Base-by-base conservation (phyloP, 2,113 vertebrate genomes). In the Nettapus auritus region DNA sequence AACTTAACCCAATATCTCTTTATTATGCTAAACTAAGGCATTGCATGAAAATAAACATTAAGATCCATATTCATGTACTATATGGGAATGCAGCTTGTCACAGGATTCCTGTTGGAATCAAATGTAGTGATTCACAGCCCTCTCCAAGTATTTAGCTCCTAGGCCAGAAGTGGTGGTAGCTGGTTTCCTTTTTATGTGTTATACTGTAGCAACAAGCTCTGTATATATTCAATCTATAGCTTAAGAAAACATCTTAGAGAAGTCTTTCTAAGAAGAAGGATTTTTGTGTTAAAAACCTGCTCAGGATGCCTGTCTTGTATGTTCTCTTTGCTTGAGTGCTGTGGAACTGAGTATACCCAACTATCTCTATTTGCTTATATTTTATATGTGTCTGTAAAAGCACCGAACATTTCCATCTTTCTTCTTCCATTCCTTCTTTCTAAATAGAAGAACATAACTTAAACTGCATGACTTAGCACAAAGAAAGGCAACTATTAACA, bases 401-500 rank as follows among this genome's bases (percentile, higher is more conserved):
- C 34, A 78, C 25, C 55, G 40, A 87, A 77, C 20, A 34, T 38
- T 68, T 94, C 60, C 68, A 83, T 7, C 48, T 88, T 94, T 78
- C 87, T 1, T 48, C 46, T 48, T 48, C 46, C 20, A 21, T 21
- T 48, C 46, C 46, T 48, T 48, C 22, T 82, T 94, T 78, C 87
- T 1, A 56, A 68, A 63, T 25, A 40, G 34, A 68, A 71, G 22
- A 33, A 46, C 29, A 57, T 29, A 75, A 88, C 42, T 16, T 78
- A 86, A 93, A 86, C 31, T 53, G 20, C 31, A 69, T 71, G 86
- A 64, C 44, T 81, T 76, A 76, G 60, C 53, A 84, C 53, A 93
- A 93, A 88, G 52, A 75, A 66, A 79, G 64, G 64, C 74, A 88
- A 57, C 53, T 78, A 57, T 68, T 94, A 92, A 91, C 76, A 94